Evolutionary conservation across 2,113 vertebrate genomes (phyloP).

Genomic region (Siniperca chuatsi): DNA sequence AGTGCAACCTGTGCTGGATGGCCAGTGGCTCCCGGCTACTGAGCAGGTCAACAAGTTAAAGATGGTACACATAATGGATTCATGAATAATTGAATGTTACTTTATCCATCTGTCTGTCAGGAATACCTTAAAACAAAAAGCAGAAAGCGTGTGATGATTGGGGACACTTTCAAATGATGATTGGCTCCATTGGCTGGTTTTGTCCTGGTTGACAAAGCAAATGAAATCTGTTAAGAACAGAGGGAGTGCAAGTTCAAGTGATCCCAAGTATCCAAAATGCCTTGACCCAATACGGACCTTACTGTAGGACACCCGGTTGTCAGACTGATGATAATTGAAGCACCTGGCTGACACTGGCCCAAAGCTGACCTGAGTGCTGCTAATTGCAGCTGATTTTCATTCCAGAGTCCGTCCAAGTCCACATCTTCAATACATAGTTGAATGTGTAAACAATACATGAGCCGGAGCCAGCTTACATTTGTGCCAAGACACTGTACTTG

Average conservation of each 20-base stretch:
- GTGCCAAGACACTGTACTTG: not conserved
- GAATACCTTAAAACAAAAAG: not conserved
- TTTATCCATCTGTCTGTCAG: too few species aligned
- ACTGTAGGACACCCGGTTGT: conserved; percentile 19
- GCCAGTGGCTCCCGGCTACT: not conserved
- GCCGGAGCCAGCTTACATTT: not conserved
- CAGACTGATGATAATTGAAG: conserved; percentile 22
- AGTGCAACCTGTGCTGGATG: conserved; percentile 1
- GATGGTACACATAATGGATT: not conserved
- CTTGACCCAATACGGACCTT: conserved; percentile 9
- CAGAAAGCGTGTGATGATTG: not conserved
- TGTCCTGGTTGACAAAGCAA: not conserved
- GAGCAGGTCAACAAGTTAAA: not conserved
- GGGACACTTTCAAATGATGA: not conserved
- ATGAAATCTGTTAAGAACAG: not conserved
- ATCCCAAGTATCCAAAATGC: conserved; percentile 10
- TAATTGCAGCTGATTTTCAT: not conserved
- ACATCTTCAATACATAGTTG: not conserved
- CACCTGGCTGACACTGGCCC: conserved; percentile 33
- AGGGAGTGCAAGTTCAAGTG: not conserved
- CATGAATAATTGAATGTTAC: not conserved
- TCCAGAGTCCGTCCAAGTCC: not conserved
- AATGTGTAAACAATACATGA: not conserved
- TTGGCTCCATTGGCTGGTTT: not conserved
- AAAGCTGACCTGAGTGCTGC: conserved; percentile 26